Percentiles rank a stretch among this genome's conserved stretches.
These are phyloP conservation scores for Karalla daura DNA, from an alignment of 2,797 vertebrate species.

Conservation along the genomic window DNA sequence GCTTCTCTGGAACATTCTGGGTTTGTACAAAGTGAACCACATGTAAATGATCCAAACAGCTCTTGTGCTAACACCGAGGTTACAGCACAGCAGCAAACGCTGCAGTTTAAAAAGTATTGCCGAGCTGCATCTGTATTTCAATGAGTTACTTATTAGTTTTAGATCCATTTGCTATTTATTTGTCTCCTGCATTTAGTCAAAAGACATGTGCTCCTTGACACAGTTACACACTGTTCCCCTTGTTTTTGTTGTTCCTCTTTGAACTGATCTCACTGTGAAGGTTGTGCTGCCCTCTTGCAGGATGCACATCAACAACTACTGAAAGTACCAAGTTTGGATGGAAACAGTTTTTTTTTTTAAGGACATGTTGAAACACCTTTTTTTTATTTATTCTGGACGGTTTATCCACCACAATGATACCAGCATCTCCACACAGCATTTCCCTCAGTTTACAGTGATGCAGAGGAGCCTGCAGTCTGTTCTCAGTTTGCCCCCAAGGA, in stretches of 20 bases:
- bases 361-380: conserved; percentile 10
- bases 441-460: conserved; percentile 52
- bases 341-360: not conserved
- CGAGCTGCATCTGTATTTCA: conserved; percentile 21
- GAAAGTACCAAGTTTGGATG: conserved; percentile 2
- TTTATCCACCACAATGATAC: conserved; percentile 32
- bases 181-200: conserved; percentile 14
- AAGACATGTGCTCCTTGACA: conserved; percentile 34
- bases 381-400: conserved; percentile 34
- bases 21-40: conserved; percentile 33
- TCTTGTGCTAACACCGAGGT: conserved; percentile 21
- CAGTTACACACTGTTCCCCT: conserved; percentile 2
- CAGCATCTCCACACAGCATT: conserved; percentile 41
- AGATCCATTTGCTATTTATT: conserved; percentile 20
- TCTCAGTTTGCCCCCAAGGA: conserved; percentile 67
- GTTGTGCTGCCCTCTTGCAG: conserved; percentile 26
- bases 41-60: conserved; percentile 44
- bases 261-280: conserved; percentile 59
- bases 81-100: conserved; percentile 11
- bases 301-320: not conserved
- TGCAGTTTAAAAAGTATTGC: conserved; percentile 16
- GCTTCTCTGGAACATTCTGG: conserved; percentile 54
- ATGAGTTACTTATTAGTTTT: conserved; percentile 18
- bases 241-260: conserved; percentile 40
- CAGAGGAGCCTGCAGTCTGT: conserved; percentile 54